Conservation (phyloP, 2,888 invertebrate species). For the Leptinotarsa tumamoca region DNA sequence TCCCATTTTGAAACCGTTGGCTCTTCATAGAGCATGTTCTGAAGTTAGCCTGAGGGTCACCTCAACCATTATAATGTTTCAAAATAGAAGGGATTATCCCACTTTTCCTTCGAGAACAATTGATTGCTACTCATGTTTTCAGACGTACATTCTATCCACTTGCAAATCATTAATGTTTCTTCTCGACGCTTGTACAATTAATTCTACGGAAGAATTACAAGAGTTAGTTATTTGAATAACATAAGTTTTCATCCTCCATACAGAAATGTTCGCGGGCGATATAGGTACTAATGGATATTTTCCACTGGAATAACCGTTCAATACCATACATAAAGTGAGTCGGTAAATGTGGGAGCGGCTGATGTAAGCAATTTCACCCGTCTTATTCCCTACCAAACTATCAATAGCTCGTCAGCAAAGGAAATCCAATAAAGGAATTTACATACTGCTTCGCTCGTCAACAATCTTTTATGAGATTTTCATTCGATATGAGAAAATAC, state of each 20-base stretch:
- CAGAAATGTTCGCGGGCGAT: neutral
- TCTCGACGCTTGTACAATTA: too few species aligned
- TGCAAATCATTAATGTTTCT: too few species aligned
- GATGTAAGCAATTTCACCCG: conserved; percentile 48
- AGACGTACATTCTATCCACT: too few species aligned
- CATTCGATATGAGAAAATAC: too few species aligned
- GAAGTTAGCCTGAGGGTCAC: too few species aligned
- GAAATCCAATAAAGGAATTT: conserved; percentile 33
- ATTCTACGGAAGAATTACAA: too few species aligned
- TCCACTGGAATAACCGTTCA: neutral
- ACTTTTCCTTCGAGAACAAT: too few species aligned
- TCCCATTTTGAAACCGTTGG: too few species aligned
- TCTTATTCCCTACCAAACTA: conserved; percentile 35
- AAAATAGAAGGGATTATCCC: too few species aligned
- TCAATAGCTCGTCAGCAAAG: conserved; percentile 41
- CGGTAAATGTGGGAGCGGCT: conserved; percentile 45
- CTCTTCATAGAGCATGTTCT: too few species aligned
- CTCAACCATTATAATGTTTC: too few species aligned
- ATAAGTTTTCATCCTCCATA: neutral
- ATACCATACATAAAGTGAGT: conserved; percentile 1
- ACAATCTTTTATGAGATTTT: conserved; percentile 32
- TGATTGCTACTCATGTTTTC: too few species aligned
- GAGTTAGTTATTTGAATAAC: neutral
- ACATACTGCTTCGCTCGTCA: conserved; percentile 33
- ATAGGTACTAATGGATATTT: neutral